These are phyloP conservation scores for Lottia gigantea DNA, from an alignment of 2,888 invertebrate species.

Conservation along the genomic window DNA sequence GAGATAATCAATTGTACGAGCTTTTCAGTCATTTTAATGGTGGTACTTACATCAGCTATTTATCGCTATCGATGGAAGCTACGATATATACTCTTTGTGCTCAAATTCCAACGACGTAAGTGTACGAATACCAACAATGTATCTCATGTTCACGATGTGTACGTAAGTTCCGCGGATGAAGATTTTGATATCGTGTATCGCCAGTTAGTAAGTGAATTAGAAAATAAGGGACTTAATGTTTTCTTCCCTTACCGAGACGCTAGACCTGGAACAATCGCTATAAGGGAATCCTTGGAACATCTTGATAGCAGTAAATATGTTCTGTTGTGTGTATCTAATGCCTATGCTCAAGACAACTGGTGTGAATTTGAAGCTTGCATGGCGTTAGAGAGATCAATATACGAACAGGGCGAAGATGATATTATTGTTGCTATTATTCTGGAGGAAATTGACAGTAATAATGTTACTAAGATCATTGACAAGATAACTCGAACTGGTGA, in stretches of 20 bases:
- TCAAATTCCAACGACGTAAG: background rate
- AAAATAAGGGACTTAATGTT: background rate
- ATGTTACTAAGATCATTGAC: background rate
- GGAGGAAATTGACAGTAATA: background rate
- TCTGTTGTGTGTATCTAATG: background rate
- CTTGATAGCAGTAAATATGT: background rate
- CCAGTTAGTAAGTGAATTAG: background rate
- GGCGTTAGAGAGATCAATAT: background rate
- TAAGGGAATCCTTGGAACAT: background rate
- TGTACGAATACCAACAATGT: background rate
- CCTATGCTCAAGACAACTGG: background rate
- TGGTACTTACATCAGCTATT: background rate
- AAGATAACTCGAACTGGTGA: background rate
- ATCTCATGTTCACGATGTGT: background rate
- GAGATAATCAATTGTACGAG: background rate
- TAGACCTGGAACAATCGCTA: background rate
- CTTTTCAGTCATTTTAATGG: background rate
- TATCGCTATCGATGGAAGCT: background rate
- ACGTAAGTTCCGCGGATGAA: background rate
- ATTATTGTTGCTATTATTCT: background rate
- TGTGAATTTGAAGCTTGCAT: conserved; percentile 1
- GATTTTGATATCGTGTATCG: background rate
- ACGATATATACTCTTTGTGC: background rate
- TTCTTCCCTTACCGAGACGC: background rate
- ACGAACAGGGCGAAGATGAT: background rate